Percentiles rank a stretch among this genome's conserved stretches.
phyloP scores from a whole-genome alignment of 2,797 vertebrate species.

The Sebastes hubbsi region DNA sequence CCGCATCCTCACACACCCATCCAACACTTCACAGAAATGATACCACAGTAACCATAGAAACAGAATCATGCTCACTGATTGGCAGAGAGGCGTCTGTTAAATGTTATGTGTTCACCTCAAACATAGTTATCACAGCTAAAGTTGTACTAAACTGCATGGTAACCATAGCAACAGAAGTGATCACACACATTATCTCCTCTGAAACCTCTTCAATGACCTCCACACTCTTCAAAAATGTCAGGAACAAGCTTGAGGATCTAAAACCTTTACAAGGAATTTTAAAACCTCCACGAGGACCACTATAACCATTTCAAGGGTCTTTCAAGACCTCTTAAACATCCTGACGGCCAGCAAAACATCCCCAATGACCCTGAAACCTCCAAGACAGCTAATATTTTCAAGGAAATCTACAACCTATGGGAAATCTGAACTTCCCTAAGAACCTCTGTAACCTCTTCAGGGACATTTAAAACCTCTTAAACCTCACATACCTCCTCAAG shows the following conservation, averaged over 20 bases:
- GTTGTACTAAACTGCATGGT: background rate
- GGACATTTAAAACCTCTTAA: background rate
- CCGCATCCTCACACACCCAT: background rate
- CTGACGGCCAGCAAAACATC: too few relatives aligned
- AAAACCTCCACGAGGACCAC: accelerated
- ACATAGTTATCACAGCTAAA: background rate
- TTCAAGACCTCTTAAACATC: background rate
- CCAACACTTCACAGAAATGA: background rate
- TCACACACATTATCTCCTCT: background rate
- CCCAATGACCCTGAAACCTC: background rate
- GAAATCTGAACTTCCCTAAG: background rate
- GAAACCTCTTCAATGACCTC: too few relatives aligned
- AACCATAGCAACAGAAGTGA: background rate
- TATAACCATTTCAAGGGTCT: background rate
- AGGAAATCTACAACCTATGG: background rate
- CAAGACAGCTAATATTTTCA: background rate
- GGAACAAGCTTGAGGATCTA: background rate
- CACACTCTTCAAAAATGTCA: background rate
- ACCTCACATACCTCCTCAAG: background rate
- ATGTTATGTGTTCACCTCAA: background rate
- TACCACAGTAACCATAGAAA: background rate
- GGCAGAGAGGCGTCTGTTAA: background rate
- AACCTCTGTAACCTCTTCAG: too few relatives aligned
- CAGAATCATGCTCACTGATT: background rate
- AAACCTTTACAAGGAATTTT: background rate